Evolutionary conservation across 2,888 invertebrate genomes (phyloP), one percentile per base, ranked within the genome.

Genomic region (Lamellibrachia columna): DNA sequence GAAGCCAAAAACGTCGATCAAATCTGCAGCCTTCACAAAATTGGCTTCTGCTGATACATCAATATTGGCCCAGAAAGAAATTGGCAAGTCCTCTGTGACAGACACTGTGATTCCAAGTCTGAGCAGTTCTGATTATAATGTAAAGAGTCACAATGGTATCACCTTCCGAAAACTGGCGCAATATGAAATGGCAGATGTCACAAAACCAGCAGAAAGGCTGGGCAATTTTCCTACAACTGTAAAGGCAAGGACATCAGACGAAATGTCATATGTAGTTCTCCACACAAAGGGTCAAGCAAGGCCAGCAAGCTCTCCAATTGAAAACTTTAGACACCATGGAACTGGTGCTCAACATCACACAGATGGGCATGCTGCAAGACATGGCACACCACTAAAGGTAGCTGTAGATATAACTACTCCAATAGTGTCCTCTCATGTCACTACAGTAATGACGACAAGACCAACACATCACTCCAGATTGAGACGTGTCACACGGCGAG

Each of bases 341-440:
- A n/a, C 22, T 3, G 75, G 6, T 75, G 75, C 15, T n/a, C 22
- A 22, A 22, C 3, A 15, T 75, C 15, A 15, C 75, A 22, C 22
- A 75, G 75, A 75, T 75, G 75, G 75, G n/a, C 75, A 58, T 8
- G 15, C 58, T 58, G 11, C 58, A 58, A 58, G 8, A 58, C 58
- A 22, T 75, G 75, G 75, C 75, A 75, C 75, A 75, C 6, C n/a
- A 75, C 15, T 11, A 75, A 75, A 75, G 22, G 22, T 3, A 8
- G 92, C 90, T 55, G 91, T 90, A 90, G 92, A 15, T 75, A n/a
- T 22, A n/a, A n/a, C n/a, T n/a, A 75, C 15, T 75, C 75, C 91
- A 6, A 93, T 28, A 7, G 90, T 90, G n/a, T 11, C 91, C 28
- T 9, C 93, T 22, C 28, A 52, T 9, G 11, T 90, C 8, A 92